phyloP scores from a whole-genome alignment of 1,140 invertebrate genomes.

The Mya arenaria region DNA sequence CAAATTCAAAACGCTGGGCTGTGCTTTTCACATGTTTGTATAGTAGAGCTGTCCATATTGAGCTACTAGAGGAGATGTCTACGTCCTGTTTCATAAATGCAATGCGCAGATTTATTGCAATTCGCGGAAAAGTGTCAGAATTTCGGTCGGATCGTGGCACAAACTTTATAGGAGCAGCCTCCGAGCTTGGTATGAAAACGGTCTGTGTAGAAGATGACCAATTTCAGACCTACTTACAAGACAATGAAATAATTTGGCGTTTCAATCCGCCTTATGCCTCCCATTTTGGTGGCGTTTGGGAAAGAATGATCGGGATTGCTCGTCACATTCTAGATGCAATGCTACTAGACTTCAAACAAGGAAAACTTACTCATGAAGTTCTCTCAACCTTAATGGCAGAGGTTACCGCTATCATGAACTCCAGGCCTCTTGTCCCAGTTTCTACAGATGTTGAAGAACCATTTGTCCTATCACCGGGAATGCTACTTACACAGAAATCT shows the following conservation, averaged over 20 bases:
- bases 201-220: slow-evolving; percentile 15
- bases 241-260: neutral
- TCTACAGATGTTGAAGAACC: neutral
- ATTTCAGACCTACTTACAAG: neutral
- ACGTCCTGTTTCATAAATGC: slow-evolving; percentile 58
- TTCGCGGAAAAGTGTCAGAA: neutral
- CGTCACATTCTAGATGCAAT: slow-evolving; percentile 22
- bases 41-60: slow-evolving; percentile 39
- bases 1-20: slow-evolving; percentile 1
- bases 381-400: slow-evolving; percentile 20
- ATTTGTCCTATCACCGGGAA: neutral
- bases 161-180: slow-evolving; percentile 54
- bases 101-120: neutral
- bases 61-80: slow-evolving; percentile 53
- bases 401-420: slow-evolving; percentile 14
- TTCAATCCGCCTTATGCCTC: slow-evolving; percentile 33
- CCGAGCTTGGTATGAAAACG: neutral
- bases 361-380: slow-evolving; percentile 20
- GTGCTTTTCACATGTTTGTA: neutral
- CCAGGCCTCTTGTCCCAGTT: neutral
- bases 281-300: slow-evolving; percentile 59
- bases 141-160: slow-evolving; percentile 46
- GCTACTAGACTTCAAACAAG: neutral
- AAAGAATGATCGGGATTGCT: slow-evolving; percentile 55
- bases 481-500: neutral